These are phyloP conservation scores for Dorcus parallelipipedus DNA, from an alignment of 2,888 invertebrate species.

Conservation along the genomic window DNA sequence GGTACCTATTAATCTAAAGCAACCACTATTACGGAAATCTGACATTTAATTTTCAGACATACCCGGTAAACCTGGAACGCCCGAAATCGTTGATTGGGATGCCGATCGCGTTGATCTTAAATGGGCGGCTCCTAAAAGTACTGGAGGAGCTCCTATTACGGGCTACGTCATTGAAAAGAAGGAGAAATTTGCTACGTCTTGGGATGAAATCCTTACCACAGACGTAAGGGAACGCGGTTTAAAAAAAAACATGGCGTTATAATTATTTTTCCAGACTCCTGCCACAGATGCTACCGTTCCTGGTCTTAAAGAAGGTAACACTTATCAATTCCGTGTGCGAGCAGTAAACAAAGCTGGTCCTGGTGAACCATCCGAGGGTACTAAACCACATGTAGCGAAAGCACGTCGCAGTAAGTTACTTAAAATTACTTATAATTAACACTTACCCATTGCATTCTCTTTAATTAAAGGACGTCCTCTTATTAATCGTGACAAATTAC, in stretches of 20 bases:
- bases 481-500: conserved; percentile 92
- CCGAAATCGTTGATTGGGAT: conserved; percentile 85
- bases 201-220: conserved; percentile 79
- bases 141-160: conserved; percentile 76
- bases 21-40: no score
- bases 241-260: neutral
- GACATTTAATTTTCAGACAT: conserved; percentile 53
- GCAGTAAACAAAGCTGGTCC: conserved; percentile 95
- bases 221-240: conserved; percentile 51
- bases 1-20: conserved; percentile 50
- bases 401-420: conserved; percentile 73
- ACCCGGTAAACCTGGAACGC: conserved; percentile 83
- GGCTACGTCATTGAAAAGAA: conserved; percentile 89
- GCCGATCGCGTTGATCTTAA: conserved; percentile 82
- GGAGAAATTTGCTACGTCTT: conserved; percentile 70
- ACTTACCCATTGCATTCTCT: neutral
- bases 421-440: no score
- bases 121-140: conserved; percentile 77
- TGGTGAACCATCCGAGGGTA: conserved; percentile 86
- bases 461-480: conserved; percentile 63
- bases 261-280: conserved; percentile 56
- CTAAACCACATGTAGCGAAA: conserved; percentile 83
- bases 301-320: conserved; percentile 84
- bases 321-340: conserved; percentile 92
- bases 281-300: conserved; percentile 79